phyloP scores from a whole-genome alignment of 2,888 invertebrate genomes.

The Dermolepida albohirtum region DNA sequence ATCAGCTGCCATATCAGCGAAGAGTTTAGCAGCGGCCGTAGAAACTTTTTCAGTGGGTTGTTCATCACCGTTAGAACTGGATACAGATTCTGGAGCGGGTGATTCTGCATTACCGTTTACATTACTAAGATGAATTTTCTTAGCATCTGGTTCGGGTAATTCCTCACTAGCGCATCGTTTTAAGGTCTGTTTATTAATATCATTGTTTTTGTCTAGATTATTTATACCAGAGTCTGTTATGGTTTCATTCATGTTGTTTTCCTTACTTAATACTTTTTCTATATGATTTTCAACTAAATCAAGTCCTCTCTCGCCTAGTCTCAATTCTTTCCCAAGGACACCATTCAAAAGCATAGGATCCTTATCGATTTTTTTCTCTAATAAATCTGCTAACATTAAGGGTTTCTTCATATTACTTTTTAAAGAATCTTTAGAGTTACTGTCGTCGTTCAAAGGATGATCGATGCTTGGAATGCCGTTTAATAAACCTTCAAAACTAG shows the following conservation, averaged over 20 bases:
- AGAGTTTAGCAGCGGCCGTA: slow-evolving; percentile 86
- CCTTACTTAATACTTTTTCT: slow-evolving; percentile 65
- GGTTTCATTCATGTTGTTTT: slow-evolving; percentile 50
- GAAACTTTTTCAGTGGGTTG: slow-evolving; percentile 73
- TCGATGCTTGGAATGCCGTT: slow-evolving; percentile 71
- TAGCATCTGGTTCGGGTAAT: slow-evolving; percentile 64
- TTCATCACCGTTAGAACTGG: slow-evolving; percentile 66
- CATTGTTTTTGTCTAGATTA: slow-evolving; percentile 45
- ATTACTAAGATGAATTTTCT: slow-evolving; percentile 61
- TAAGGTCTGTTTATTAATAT: slow-evolving; percentile 53
- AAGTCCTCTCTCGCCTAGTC: slow-evolving; percentile 71
- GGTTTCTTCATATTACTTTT: slow-evolving; percentile 70
- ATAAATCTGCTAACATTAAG: slow-evolving; percentile 82
- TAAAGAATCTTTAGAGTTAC: slow-evolving; percentile 66
- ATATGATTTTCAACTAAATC: slow-evolving; percentile 73
- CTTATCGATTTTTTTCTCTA: slow-evolving; percentile 81
- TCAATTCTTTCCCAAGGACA: slow-evolving; percentile 68
- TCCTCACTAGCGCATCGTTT: slow-evolving; percentile 63
- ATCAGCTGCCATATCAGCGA: slow-evolving; percentile 87
- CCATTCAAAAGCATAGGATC: slow-evolving; percentile 72
- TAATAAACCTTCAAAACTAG: slow-evolving; percentile 73
- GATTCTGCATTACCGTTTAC: slow-evolving; percentile 62
- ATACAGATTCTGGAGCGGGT: slow-evolving; percentile 66
- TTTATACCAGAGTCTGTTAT: slow-evolving; percentile 45
- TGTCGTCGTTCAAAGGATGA: slow-evolving; percentile 69